Conservation (phyloP, 2,113 vertebrate species). For the Strix aluco region DNA sequence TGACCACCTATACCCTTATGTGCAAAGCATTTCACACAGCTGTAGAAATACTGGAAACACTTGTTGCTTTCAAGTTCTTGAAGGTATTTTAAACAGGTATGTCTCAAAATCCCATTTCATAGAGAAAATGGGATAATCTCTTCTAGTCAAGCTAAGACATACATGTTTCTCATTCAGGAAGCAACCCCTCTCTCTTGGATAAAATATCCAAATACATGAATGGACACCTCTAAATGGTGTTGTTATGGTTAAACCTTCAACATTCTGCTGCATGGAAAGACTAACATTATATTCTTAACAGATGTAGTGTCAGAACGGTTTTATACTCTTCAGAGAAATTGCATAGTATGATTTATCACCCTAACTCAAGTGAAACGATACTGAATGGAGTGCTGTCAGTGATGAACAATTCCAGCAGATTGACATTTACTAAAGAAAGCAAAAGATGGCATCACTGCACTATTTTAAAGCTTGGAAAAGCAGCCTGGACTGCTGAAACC, state of each 20-base stretch:
- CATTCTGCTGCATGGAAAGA: neutral
- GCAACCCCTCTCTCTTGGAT: neutral
- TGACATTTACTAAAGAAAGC: neutral
- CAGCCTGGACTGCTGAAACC: neutral
- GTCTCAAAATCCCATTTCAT: neutral
- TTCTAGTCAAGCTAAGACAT: too few species aligned
- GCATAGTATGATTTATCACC: conserved; percentile 12
- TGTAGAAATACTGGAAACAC: neutral
- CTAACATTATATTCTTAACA: conserved; percentile 14
- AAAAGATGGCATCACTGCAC: neutral
- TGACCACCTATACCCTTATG: neutral
- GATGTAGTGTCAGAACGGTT: neutral
- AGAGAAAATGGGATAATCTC: neutral
- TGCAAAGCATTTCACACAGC: neutral
- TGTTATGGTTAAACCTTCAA: neutral
- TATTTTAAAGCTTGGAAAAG: neutral
- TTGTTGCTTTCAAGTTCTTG: neutral
- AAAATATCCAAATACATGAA: neutral
- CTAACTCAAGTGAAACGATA: neutral
- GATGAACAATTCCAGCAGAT: neutral
- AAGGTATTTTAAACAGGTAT: neutral
- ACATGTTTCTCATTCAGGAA: neutral
- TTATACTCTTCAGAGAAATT: conserved; percentile 11
- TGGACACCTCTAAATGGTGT: neutral
- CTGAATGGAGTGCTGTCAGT: neutral